phyloP scores from a whole-genome alignment of 2,888 invertebrate genomes.

The Limnephilus lunatus region DNA sequence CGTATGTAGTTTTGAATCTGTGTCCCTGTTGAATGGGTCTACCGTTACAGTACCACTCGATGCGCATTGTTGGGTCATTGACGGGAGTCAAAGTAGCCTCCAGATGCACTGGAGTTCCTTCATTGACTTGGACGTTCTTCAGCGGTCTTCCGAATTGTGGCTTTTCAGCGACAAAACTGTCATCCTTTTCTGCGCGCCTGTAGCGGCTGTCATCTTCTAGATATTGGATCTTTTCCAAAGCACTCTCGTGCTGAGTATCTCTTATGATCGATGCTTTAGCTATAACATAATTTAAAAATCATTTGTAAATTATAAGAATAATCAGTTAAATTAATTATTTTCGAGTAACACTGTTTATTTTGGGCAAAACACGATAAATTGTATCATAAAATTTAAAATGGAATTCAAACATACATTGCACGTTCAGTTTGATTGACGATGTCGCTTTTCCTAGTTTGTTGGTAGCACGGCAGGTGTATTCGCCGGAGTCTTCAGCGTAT shows the following conservation, averaged over 20 bases:
- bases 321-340: slow-evolving; percentile 37
- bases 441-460: slow-evolving; percentile 90
- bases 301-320: background rate
- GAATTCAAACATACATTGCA: slow-evolving; percentile 82
- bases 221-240: slow-evolving; percentile 93
- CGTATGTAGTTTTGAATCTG: slow-evolving; percentile 96
- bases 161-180: slow-evolving; percentile 87
- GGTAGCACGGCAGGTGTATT: slow-evolving; percentile 91
- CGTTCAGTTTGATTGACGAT: slow-evolving; percentile 88
- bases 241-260: slow-evolving; percentile 95
- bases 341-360: background rate
- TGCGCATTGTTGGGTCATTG: slow-evolving; percentile 98
- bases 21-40: slow-evolving; percentile 95
- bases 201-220: slow-evolving; percentile 91
- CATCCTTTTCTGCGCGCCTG: slow-evolving; percentile 84
- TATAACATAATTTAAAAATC: slow-evolving; percentile 70
- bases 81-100: slow-evolving; percentile 97
- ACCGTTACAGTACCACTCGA: slow-evolving; percentile 99
- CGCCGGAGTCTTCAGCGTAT: slow-evolving; percentile 95
- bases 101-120: slow-evolving; percentile 92
- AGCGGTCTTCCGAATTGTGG: slow-evolving; percentile 93
- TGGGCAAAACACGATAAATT: background rate
- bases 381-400: background rate
- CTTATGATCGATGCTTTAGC: slow-evolving; percentile 90
- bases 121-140: slow-evolving; percentile 90